These are phyloP conservation scores for Zaprionus bogoriensis DNA, from an alignment of 2,888 invertebrate species.

Conservation along the genomic window DNA sequence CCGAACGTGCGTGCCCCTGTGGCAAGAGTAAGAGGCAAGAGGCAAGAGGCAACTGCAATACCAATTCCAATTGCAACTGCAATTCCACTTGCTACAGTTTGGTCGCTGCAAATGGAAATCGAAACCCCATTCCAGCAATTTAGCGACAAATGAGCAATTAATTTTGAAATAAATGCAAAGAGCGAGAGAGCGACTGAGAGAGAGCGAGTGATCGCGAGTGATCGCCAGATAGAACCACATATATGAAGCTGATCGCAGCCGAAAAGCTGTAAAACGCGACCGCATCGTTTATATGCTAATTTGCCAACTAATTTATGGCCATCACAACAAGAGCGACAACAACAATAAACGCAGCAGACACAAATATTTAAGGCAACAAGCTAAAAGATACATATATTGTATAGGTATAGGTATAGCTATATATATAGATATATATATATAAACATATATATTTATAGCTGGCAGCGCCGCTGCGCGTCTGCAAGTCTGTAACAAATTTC, in stretches of 20 bases:
- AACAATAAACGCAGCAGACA: constrained; percentile 30
- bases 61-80: constrained; percentile 6
- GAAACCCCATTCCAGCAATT: constrained; percentile 81
- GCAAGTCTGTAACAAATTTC: constrained; percentile 65
- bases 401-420: no score
- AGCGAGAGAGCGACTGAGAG: not conserved
- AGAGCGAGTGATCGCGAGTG: no score
- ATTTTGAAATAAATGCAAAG: constrained; percentile 80
- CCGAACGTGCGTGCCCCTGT: constrained; percentile 58
- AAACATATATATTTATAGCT: constrained; percentile 58
- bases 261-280: constrained; percentile 55
- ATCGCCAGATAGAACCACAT: no score
- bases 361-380: constrained; percentile 4
- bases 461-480: constrained; percentile 43
- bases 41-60: constrained; percentile 1
- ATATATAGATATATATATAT: constrained; percentile 19
- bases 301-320: constrained; percentile 66
- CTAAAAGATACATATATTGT: constrained; percentile 9
- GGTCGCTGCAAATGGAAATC: constrained; percentile 62
- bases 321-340: constrained; percentile 75
- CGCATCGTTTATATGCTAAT: constrained; percentile 74
- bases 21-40: not conserved
- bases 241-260: no score
- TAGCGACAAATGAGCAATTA: constrained; percentile 82
- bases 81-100: constrained; percentile 66